Percentiles rank a stretch among this genome's conserved stretches.
phyloP scores from a whole-genome alignment of 2,113 vertebrate species.

The Saccopteryx bilineata region DNA sequence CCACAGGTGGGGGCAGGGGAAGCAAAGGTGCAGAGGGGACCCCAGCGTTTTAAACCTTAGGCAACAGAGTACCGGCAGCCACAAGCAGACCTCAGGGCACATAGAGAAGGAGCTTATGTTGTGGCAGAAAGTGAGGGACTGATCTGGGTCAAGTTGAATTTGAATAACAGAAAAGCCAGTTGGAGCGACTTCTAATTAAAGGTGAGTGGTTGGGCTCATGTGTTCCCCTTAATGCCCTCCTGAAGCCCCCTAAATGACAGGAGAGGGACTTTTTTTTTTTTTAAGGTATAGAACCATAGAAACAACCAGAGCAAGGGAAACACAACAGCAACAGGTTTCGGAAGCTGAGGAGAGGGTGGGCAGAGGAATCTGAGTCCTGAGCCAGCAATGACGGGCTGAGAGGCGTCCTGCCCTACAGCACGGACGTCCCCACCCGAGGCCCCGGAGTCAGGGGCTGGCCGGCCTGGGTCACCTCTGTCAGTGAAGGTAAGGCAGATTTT shows the following conservation, averaged over 20 bases:
- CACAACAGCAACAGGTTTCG: not conserved
- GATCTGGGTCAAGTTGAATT: not conserved
- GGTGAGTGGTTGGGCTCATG: not conserved
- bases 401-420: not conserved
- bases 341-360: not conserved
- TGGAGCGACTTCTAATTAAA: slow-evolving; percentile 10
- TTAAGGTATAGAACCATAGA: not conserved
- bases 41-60: not conserved
- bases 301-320: not conserved
- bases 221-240: not conserved
- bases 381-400: not conserved
- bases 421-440: not conserved
- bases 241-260: not conserved
- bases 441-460: rapidly evolving
- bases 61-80: not conserved
- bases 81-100: not conserved
- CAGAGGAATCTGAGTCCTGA: not conserved
- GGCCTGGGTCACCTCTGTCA: not conserved
- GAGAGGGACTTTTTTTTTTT: not conserved
- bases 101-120: not conserved
- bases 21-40: not conserved
- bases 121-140: not conserved
- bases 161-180: not conserved
- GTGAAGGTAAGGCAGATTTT: not conserved
- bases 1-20: not conserved